A percentile compares a stretch with the other conserved stretches of the same genome.
phyloP scores from a whole-genome alignment of 1,140 invertebrate genomes.

The Zaprionus lachaisei region DNA sequence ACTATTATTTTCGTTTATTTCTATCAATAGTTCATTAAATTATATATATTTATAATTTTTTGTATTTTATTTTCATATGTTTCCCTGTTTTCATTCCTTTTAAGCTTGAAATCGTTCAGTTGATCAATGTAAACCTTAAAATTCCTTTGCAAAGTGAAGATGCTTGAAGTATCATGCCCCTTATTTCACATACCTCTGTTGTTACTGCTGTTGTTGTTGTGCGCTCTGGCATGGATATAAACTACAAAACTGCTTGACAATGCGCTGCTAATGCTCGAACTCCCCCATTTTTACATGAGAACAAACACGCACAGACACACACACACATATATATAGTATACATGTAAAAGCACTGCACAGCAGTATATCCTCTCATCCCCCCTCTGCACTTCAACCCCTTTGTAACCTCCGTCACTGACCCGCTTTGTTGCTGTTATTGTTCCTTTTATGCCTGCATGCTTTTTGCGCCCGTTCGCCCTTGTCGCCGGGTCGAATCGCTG shows the following conservation, averaged over 20 bases:
- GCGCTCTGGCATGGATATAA: conserved; percentile 5
- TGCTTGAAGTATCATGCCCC: background rate
- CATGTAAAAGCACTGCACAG: conserved; percentile 22
- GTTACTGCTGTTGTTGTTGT: conserved; percentile 12
- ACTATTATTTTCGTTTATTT: no score
- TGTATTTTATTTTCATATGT: background rate
- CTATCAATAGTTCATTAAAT: no score
- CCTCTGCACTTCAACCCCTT: background rate
- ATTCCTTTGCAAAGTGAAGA: background rate
- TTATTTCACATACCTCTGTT: background rate
- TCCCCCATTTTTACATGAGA: conserved; percentile 7
- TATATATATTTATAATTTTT: background rate
- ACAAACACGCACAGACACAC: background rate
- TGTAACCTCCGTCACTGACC: background rate
- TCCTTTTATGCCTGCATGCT: conserved; percentile 46
- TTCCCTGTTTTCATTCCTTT: no score
- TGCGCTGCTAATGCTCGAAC: conserved; percentile 20
- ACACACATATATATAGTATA: background rate
- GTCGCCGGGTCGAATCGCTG: conserved; percentile 15
- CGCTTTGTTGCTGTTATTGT: conserved; percentile 34
- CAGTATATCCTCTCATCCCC: background rate
- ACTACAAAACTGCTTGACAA: conserved; percentile 36
- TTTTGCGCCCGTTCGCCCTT: conserved; percentile 33
- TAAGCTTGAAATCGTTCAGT: background rate
- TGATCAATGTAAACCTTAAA: background rate